Base-by-base conservation (phyloP, 2,113 vertebrate genomes). In the Dendrocopos noguchii region DNA sequence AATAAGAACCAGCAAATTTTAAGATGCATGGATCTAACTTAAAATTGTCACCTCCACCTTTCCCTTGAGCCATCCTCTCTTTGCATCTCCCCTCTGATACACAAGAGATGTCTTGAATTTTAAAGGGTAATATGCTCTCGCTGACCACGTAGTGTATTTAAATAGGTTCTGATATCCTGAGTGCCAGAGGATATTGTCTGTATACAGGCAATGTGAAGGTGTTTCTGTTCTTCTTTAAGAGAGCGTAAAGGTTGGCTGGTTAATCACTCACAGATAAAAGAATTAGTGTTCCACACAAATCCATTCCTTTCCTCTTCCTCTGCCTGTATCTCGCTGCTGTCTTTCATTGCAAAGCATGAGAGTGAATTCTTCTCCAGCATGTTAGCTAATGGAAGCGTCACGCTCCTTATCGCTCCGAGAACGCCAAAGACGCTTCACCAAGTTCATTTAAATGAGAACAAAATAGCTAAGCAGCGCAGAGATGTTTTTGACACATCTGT, bases 251-350 rank as follows among this genome's bases (percentile, higher is more conserved):
- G 90, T 68, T 91, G 47, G 47, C 79, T 89, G 56, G n/a, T 92
- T 96, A 92, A 96, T 92, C 68, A 75, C 29, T 88, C 83, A 79
- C 65, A 95, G 86, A 94, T 84, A 84, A 96, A 96, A 95, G 76
- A 93, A 75, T 76, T 84, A 92, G 55, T 63, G 82, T 59, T 94
- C 68, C 85, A 94, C 80, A 90, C 88, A 91, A 91, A 90, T 94
- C 72, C 55, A 81, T 88, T 90, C 73, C 66, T 94, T 93, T 64
- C 28, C 75, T 87, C 71, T 89, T 84, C 36, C 83, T 82, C 74
- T 76, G 56, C 39, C 83, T 92, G 56, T 72, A 83, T 92, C 83
- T 64, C 34, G 27, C 33, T 80, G 81, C 61, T 94, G 89, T 72
- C 93, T 96, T 91, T 93, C 81, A 74, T 87, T 91, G 92, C 52